Base-by-base conservation (phyloP, 1,140 invertebrate genomes). In the Sycophila sp. region DNA sequence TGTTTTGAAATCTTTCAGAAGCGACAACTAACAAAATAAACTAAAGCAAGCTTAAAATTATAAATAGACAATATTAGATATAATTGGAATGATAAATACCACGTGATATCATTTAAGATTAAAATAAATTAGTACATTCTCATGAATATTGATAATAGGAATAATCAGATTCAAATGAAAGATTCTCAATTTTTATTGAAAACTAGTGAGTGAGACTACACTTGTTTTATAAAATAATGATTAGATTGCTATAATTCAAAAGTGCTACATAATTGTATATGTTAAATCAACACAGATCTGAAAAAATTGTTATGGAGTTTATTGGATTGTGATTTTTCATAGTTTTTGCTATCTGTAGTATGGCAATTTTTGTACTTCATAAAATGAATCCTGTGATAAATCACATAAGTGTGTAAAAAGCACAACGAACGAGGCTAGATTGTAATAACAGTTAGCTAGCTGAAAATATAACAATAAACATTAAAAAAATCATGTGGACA, bases 371-470 rank as follows among this genome's bases (percentile, higher is more conserved):
- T 26, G 53, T 53, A 30, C 30, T 69, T 62, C 45, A 28, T 69
- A 47, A 65, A n/a, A 71, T 28, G 32, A 59, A 60, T 71, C 19
- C 62, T 65, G 62, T 71, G 69, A 71, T 71, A 71, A 64, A 59
- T 71, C 69, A 71, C 62, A 65, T 59, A 60, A 71, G 51, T 22
- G 10, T 24, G 5, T 34, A 65, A n/a, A n/a, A 71, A 30, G 22
- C 26, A 45, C 56, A 65, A 59, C 15, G 11, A 59, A 49, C 6
- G 49, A 56, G 34, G 45, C 45, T 62, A 53, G 38, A 28, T 42
- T 32, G 8, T 38, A 53, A 55, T 30, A 4, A 3, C 38, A 36
- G 13, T 40, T 58, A 47, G 15, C 10, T 56, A 38, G 26, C 26
- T 42, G 34, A 34, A 30, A 10, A 45, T 45, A 32, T 11, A 1